A percentile compares a stretch with the other conserved stretches of the same genome.
Evolutionary conservation across 1,140 invertebrate species (phyloP).

Genomic region (Lordiphosa collinella): DNA sequence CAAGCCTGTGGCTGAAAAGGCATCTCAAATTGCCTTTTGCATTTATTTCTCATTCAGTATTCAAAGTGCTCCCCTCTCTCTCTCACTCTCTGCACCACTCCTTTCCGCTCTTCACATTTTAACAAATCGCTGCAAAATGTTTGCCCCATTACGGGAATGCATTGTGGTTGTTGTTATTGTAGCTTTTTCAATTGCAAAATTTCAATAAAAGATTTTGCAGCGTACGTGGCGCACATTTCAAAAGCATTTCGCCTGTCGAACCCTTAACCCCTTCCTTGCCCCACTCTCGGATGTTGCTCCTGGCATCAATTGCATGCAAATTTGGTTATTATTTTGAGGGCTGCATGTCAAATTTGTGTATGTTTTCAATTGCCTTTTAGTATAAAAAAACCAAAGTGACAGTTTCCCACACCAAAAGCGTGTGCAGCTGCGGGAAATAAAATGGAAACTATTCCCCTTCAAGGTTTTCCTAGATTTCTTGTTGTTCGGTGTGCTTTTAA

Average conservation of each 20-base stretch:
- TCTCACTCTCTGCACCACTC: background rate
- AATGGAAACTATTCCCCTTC: background rate
- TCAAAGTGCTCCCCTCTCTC: slow-evolving; percentile 1
- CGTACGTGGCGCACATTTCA: slow-evolving; percentile 67
- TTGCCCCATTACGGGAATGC: slow-evolving; percentile 21
- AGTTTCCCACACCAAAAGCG: too few species aligned
- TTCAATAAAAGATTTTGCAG: slow-evolving; percentile 50
- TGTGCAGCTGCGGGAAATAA: background rate
- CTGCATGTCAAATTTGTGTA: slow-evolving; percentile 1
- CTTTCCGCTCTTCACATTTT: slow-evolving; percentile 35
- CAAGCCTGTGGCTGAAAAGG: too few species aligned
- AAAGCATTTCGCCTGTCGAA: slow-evolving; percentile 46
- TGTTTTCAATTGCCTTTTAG: too few species aligned
- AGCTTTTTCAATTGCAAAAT: slow-evolving; percentile 21
- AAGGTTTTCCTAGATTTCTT: background rate
- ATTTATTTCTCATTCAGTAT: too few species aligned
- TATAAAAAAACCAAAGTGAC: background rate
- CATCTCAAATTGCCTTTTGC: background rate
- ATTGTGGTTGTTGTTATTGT: slow-evolving; percentile 19
- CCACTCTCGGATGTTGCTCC: slow-evolving; percentile 47
- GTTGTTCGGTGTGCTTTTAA: slow-evolving; percentile 14
- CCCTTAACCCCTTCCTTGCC: background rate
- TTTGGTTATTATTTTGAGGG: slow-evolving; percentile 60
- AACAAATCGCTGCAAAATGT: slow-evolving; percentile 66
- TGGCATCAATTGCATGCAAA: slow-evolving; percentile 67